Percentiles rank a stretch among this genome's conserved stretches.
phyloP scores from a whole-genome alignment of 2,888 invertebrate genomes.

The Leistus spinibarbis region DNA sequence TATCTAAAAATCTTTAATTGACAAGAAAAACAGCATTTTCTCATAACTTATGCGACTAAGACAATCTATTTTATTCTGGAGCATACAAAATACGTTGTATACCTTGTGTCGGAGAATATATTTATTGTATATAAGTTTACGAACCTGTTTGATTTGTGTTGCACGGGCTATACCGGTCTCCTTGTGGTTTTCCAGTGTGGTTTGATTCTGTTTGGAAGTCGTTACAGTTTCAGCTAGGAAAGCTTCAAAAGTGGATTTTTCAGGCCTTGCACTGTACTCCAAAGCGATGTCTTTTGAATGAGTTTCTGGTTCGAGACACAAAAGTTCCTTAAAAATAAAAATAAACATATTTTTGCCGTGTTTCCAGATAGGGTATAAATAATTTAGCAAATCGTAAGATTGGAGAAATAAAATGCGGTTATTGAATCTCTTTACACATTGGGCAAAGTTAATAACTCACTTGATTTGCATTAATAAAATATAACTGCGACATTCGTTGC shows the following conservation, averaged over 20 bases:
- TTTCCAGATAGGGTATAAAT: too few relatives aligned
- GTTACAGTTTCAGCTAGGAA: conserved; percentile 10
- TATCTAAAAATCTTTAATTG: background rate
- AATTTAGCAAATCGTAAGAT: background rate
- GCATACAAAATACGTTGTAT: too few relatives aligned
- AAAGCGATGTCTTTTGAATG: background rate
- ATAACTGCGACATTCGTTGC: conserved; percentile 67
- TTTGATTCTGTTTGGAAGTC: background rate
- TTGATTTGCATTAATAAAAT: conserved; percentile 66
- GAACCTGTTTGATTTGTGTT: conserved; percentile 24
- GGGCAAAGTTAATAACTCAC: conserved; percentile 52
- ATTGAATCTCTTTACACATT: background rate
- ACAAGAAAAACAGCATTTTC: too few relatives aligned
- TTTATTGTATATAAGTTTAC: too few relatives aligned
- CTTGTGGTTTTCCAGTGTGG: conserved; percentile 3
- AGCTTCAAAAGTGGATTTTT: conserved; percentile 15
- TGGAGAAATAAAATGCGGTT: background rate
- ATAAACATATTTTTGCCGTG: conserved; percentile 4
- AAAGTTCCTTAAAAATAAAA: conserved; percentile 28
- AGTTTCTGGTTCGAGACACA: conserved; percentile 31
- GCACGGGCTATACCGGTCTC: conserved; percentile 22
- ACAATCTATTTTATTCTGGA: background rate
- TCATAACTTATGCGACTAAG: too few relatives aligned
- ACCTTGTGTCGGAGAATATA: too few relatives aligned
- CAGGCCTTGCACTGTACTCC: conserved; percentile 5